phyloP scores from a whole-genome alignment of 2,888 invertebrate species.

The Ligdia adustata region DNA sequence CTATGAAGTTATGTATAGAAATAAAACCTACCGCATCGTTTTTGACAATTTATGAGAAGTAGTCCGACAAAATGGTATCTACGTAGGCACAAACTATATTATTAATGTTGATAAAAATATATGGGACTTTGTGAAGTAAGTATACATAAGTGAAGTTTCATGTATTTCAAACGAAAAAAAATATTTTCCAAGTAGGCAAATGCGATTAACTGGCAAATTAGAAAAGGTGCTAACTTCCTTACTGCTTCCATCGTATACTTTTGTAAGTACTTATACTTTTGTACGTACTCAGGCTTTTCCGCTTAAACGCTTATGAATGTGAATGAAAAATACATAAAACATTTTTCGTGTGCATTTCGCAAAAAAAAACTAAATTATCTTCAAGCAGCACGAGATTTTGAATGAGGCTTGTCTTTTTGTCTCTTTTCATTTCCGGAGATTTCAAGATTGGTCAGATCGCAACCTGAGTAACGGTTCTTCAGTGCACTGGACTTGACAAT shows the following conservation, averaged over 20 bases:
- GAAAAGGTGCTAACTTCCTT: too few relatives aligned
- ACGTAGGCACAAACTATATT: too few relatives aligned
- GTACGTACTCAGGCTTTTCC: constrained; percentile 21
- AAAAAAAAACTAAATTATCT: constrained; percentile 11
- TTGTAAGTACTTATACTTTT: constrained; percentile 16
- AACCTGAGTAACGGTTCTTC: neutral
- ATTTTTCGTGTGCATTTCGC: constrained; percentile 38
- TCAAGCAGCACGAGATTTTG: constrained; percentile 5
- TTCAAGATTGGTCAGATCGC: neutral
- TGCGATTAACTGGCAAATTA: too few relatives aligned
- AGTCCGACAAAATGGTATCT: too few relatives aligned
- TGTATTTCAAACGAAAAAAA: too few relatives aligned
- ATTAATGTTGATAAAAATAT: too few relatives aligned
- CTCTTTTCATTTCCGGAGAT: constrained; percentile 4
- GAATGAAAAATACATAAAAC: constrained; percentile 56
- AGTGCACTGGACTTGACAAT: constrained; percentile 7
- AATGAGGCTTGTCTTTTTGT: constrained; percentile 6
- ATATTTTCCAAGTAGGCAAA: too few relatives aligned
- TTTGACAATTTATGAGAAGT: too few relatives aligned
- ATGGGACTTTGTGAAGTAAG: too few relatives aligned
- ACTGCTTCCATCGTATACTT: constrained; percentile 4
- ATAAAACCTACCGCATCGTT: too few relatives aligned
- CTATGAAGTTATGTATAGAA: too few relatives aligned
- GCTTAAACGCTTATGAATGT: constrained; percentile 36
- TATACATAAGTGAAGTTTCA: too few relatives aligned